These are phyloP conservation scores for chimpanzee (Pan troglodytes) DNA, from an alignment of 2,113 vertebrate species.

Conservation along the genomic window DNA sequence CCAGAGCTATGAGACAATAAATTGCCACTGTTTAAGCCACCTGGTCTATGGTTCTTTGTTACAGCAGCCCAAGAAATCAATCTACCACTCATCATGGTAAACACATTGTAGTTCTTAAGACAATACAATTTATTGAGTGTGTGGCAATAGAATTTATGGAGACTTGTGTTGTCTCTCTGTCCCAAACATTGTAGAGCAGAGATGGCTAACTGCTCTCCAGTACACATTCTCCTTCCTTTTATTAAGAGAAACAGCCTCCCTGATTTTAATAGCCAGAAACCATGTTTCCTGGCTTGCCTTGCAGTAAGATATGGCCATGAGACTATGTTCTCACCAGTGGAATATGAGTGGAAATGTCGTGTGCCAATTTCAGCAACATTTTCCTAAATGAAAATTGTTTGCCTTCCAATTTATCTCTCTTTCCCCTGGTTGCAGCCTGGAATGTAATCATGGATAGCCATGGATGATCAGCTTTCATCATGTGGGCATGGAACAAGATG, in stretches of 20 bases:
- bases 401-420: neutral
- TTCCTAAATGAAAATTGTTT: neutral
- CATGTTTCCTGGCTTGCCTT: neutral
- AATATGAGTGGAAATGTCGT: neutral
- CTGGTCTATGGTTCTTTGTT: too few species aligned
- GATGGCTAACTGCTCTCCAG: neutral
- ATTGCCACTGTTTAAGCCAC: too few species aligned
- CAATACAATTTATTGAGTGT: neutral
- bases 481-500: too few species aligned
- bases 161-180: neutral
- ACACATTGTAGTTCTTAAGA: neutral
- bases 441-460: neutral
- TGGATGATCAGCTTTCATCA: neutral
- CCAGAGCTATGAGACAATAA: neutral
- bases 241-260: neutral
- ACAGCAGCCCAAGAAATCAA: neutral
- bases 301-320: neutral
- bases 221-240: neutral
- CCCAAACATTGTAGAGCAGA: neutral
- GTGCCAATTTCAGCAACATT: too few species aligned
- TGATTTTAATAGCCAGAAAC: neutral
- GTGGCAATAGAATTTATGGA: neutral
- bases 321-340: neutral
- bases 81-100: rapidly evolving
- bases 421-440: neutral